Conservation (phyloP, 2,888 invertebrate species). For the Melinaea menophilus region DNA sequence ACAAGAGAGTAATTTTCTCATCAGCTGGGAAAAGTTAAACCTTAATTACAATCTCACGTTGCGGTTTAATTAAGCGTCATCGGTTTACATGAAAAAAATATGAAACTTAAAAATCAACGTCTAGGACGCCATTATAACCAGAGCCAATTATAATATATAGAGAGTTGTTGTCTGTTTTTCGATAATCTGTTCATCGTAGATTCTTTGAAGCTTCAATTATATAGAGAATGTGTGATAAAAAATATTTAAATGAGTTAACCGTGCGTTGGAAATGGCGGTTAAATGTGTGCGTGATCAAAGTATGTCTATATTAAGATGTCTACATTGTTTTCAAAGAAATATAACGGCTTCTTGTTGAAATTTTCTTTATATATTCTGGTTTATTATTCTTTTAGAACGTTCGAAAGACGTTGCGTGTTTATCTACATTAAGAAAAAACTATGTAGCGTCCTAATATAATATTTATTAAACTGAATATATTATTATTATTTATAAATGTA, state of each 20-base stretch:
- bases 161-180: neutral
- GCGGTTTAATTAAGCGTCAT: too few relatives aligned
- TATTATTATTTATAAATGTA: too few relatives aligned
- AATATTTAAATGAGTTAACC: conserved; percentile 6
- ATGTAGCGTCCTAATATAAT: neutral
- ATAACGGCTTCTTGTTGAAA: neutral
- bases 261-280: neutral
- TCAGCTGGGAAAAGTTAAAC: conserved; percentile 16
- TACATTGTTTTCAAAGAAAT: conserved; percentile 1
- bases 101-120: too few relatives aligned
- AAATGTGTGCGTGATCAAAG: conserved; percentile 3
- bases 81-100: too few relatives aligned
- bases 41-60: conserved; percentile 14
- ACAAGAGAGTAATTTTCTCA: conserved; percentile 23
- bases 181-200: neutral
- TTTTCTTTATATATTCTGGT: too few relatives aligned
- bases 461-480: neutral
- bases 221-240: conserved; percentile 2
- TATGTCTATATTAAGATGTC: conserved; percentile 5
- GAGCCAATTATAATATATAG: neutral
- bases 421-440: neutral
- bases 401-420: neutral
- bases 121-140: too few relatives aligned
- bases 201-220: neutral
- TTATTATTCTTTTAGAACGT: neutral